A percentile compares a stretch with the other conserved stretches of the same genome.
Conservation (phyloP, 2,113 vertebrate species). For the rabbit (Oryctolagus cuniculus) region DNA sequence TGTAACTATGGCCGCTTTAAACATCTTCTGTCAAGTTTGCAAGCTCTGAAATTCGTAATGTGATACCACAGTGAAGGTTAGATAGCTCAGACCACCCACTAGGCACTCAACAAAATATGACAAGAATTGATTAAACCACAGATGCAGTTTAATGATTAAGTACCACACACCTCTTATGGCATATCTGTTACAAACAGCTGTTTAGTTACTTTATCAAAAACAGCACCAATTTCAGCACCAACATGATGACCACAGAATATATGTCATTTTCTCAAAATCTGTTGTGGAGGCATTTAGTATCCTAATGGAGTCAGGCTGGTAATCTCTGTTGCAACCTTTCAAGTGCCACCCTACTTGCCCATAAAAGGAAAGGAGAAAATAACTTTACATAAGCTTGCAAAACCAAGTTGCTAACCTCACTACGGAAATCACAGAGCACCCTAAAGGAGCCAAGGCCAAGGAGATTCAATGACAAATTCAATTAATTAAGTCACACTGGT, state of each 20-base stretch:
- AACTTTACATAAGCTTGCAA: not conserved
- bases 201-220: slow-evolving; percentile 54
- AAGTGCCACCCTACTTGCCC: not conserved
- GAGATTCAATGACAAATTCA: not conserved
- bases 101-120: slow-evolving; percentile 64
- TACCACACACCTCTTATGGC: not conserved
- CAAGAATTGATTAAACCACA: slow-evolving; percentile 67
- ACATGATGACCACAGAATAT: slow-evolving; percentile 10
- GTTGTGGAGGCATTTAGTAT: not conserved
- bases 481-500: not conserved
- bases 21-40: slow-evolving; percentile 42
- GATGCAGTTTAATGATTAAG: slow-evolving; percentile 59
- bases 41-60: slow-evolving; percentile 53
- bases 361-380: not conserved
- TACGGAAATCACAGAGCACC: slow-evolving; percentile 15
- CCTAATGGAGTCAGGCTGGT: slow-evolving; percentile 1
- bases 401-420: not conserved
- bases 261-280: not conserved
- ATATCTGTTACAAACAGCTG: slow-evolving; percentile 62
- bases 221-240: slow-evolving; percentile 23
- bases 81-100: slow-evolving; percentile 44
- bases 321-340: not conserved
- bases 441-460: not conserved
- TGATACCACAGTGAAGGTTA: not conserved
- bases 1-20: slow-evolving; percentile 58